These are phyloP conservation scores for Muscidifurax raptorellus DNA, from an alignment of 1,140 invertebrate species.

Conservation along the genomic window DNA sequence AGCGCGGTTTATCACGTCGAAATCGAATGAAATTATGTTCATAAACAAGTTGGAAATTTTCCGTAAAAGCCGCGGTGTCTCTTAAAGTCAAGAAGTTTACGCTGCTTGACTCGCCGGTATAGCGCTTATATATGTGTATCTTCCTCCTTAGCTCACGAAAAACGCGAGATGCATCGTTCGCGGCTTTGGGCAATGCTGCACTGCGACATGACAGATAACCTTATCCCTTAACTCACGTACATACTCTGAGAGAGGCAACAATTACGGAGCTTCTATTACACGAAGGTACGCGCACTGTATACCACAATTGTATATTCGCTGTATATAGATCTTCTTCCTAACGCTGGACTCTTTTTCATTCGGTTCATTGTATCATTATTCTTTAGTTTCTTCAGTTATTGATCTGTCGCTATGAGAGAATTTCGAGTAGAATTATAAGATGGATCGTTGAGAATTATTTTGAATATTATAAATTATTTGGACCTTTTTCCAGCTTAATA, in stretches of 20 bases:
- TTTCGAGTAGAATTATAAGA: too few species aligned
- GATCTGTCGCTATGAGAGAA: too few species aligned
- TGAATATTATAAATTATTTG: background rate
- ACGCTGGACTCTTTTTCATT: too few species aligned
- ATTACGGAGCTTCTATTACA: background rate
- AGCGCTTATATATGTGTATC: background rate
- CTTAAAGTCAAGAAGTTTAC: conserved; percentile 18
- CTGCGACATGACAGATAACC: conserved; percentile 11
- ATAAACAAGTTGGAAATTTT: background rate
- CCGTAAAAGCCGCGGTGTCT: background rate
- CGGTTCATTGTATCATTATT: too few species aligned
- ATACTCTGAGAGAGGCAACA: background rate
- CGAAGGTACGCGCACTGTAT: background rate
- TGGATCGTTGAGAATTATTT: background rate
- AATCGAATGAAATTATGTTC: background rate
- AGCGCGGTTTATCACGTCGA: too few species aligned
- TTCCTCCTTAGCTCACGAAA: background rate
- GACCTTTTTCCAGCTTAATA: background rate
- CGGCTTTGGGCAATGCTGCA: background rate
- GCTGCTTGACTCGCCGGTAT: background rate
- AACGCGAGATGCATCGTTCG: background rate
- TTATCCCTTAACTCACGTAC: conserved; percentile 22
- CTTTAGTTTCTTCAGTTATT: too few species aligned
- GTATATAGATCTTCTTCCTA: too few species aligned
- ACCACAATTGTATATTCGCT: background rate